Conservation (phyloP, 1,140 invertebrate genomes). For the Tetragonula clypearis region DNA sequence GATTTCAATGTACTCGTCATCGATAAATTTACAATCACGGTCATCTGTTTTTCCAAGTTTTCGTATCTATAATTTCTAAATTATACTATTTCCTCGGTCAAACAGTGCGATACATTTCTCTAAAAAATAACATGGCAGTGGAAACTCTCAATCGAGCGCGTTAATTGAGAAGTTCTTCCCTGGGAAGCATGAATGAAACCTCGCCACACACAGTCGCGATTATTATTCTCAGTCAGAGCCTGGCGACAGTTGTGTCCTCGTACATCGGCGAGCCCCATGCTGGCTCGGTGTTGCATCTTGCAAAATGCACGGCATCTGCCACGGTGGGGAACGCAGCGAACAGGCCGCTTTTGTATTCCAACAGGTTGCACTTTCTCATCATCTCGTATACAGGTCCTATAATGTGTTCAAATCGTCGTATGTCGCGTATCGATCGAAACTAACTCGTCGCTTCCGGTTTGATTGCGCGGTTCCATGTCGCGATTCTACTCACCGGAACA, state of each 20-base stretch:
- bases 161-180: not conserved
- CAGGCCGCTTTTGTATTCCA: conserved; percentile 81
- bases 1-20: not conserved
- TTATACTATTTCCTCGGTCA: not conserved
- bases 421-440: not conserved
- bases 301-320: conserved; percentile 87
- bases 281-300: conserved; percentile 71
- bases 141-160: not conserved
- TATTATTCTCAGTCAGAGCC: conserved; percentile 62
- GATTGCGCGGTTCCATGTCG: not conserved
- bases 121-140: not conserved
- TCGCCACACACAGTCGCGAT: not conserved
- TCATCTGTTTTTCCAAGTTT: not conserved
- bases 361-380: conserved; percentile 84
- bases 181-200: conserved; percentile 6
- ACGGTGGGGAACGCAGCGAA: conserved; percentile 86
- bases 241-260: conserved; percentile 72
- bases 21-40: not conserved
- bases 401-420: not conserved
- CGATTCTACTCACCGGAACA: conserved; percentile 83
- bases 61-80: not conserved
- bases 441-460: not conserved
- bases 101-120: not conserved
- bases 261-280: conserved; percentile 64
- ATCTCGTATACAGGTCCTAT: conserved; percentile 85